phyloP scores from a whole-genome alignment of 2,113 vertebrate species.

The Ranitomeya imitator region DNA sequence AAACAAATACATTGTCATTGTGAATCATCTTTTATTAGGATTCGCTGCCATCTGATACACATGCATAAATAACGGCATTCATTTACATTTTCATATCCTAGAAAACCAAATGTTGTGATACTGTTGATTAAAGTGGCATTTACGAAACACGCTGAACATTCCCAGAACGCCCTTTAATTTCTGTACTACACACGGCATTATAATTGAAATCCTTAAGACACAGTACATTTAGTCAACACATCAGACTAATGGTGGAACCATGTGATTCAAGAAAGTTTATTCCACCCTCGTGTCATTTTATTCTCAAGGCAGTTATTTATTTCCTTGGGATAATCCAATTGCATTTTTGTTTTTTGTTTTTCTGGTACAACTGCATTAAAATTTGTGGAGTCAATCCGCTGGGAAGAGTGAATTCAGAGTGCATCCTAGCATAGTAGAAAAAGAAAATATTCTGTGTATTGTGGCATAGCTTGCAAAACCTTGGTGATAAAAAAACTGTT shows the following conservation, averaged over 20 bases:
- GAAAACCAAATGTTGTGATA: slow-evolving; percentile 44
- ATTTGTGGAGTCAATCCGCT: background rate
- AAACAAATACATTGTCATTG: slow-evolving; percentile 45
- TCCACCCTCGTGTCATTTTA: background rate
- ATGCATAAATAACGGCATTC: slow-evolving; percentile 40
- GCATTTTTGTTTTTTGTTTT: background rate
- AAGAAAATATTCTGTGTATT: background rate
- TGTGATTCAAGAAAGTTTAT: background rate
- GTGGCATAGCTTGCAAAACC: background rate
- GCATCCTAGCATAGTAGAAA: background rate
- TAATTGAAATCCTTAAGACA: slow-evolving; percentile 1
- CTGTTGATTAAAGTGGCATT: slow-evolving; percentile 45
- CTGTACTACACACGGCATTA: background rate
- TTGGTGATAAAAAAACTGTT: too few species aligned
- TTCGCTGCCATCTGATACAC: slow-evolving; percentile 35
- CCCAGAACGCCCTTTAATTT: background rate
- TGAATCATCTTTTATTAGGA: slow-evolving; percentile 38
- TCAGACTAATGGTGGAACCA: background rate
- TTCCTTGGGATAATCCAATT: background rate
- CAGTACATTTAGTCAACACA: too few species aligned
- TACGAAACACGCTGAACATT: slow-evolving; percentile 25
- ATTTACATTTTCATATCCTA: slow-evolving; percentile 44
- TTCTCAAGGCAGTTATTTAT: background rate
- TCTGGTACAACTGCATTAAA: background rate
- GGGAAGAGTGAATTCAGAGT: background rate